Conservation (phyloP, 2,888 invertebrate species). For the Agonopterix arenella region DNA sequence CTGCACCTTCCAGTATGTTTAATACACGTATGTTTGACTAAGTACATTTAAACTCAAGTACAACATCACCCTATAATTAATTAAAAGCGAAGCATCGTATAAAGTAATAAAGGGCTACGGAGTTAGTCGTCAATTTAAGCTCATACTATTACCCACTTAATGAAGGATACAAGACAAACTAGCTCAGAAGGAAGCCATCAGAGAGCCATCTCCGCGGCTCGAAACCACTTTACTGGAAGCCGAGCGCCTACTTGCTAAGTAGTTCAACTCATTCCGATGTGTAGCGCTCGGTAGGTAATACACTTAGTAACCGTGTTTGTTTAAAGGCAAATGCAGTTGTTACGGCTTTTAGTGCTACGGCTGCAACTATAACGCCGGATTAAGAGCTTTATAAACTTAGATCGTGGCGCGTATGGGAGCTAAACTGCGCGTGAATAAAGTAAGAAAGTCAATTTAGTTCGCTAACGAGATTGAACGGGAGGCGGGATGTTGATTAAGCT, state of each 20-base stretch:
- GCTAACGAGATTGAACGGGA: slow-evolving; percentile 63
- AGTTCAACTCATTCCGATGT: slow-evolving; percentile 51
- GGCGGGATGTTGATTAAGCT: slow-evolving; percentile 58
- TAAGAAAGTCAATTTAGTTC: slow-evolving; percentile 61
- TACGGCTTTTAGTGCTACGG: slow-evolving; percentile 44
- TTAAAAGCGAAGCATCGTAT: slow-evolving; percentile 23
- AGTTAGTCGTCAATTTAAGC: slow-evolving; percentile 40
- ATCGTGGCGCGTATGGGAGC: slow-evolving; percentile 35
- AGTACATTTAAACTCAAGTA: slow-evolving; percentile 9
- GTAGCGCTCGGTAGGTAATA: slow-evolving; percentile 46
- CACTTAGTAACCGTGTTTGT: slow-evolving; percentile 51
- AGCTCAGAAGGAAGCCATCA: slow-evolving; percentile 49
- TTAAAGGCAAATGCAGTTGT: slow-evolving; percentile 57
- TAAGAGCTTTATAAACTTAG: slow-evolving; percentile 52
- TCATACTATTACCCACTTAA: slow-evolving; percentile 46
- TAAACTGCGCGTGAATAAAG: slow-evolving; percentile 41
- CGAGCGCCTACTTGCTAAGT: slow-evolving; percentile 46
- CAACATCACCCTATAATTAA: slow-evolving; percentile 28
- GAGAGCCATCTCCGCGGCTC: slow-evolving; percentile 42
- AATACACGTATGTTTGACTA: background rate
- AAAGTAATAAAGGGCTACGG: slow-evolving; percentile 25
- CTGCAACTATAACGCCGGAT: slow-evolving; percentile 41
- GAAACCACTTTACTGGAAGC: slow-evolving; percentile 50
- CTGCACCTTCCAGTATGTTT: background rate
- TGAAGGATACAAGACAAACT: slow-evolving; percentile 56